Evolutionary conservation across 2,797 vertebrate genomes (phyloP).

Genomic region (Hyperoplus immaculatus): DNA sequence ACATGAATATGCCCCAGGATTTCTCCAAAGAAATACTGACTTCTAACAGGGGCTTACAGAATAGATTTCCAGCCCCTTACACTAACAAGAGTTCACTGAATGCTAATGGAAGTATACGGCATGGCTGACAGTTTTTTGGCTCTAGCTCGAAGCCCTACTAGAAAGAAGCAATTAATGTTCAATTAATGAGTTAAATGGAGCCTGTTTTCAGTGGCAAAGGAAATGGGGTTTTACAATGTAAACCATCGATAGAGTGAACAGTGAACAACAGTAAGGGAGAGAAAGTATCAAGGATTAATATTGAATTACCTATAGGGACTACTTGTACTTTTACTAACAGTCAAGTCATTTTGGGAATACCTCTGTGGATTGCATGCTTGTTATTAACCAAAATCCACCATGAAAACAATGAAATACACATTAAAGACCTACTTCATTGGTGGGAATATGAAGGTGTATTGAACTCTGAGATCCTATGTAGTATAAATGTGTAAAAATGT

Average conservation of each 20-base stretch:
- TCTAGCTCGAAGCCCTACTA: conserved; percentile 61
- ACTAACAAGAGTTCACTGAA: conserved; percentile 38
- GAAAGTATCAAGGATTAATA: background rate
- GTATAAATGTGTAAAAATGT: too few species aligned
- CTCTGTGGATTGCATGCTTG: too few species aligned
- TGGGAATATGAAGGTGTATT: too few species aligned
- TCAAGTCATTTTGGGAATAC: too few species aligned
- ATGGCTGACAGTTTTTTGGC: conserved; percentile 55
- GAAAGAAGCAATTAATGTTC: conserved; percentile 76
- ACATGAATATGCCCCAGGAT: background rate
- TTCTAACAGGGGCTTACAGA: background rate
- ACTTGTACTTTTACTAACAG: too few species aligned
- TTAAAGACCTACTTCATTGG: too few species aligned
- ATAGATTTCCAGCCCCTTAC: conserved; percentile 18
- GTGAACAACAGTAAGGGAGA: background rate
- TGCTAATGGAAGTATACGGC: conserved; percentile 58
- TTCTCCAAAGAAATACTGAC: background rate
- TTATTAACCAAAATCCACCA: too few species aligned
- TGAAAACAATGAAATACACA: too few species aligned
- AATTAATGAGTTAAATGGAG: conserved; percentile 74
- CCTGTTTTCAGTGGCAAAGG: conserved; percentile 67
- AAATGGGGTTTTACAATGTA: conserved; percentile 73
- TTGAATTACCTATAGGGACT: background rate
- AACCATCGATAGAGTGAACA: conserved; percentile 52
- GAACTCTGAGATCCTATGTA: too few species aligned